These are phyloP conservation scores for Drosophila takahashii DNA, from an alignment of 1,140 invertebrate genomes.

Conservation along the genomic window DNA sequence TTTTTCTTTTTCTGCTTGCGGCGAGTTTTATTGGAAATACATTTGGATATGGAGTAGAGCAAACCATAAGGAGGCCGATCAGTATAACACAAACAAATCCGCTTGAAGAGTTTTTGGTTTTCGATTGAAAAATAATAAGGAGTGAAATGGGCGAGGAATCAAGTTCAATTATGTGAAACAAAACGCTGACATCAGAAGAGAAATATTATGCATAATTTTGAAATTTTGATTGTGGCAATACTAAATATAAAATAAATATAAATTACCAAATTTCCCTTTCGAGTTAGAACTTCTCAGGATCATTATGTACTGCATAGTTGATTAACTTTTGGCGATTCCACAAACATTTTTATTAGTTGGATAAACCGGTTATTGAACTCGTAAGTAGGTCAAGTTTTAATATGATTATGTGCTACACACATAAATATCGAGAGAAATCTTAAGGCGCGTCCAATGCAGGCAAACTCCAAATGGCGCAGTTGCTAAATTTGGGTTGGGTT, in stretches of 20 bases:
- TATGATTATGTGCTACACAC: constrained; percentile 67
- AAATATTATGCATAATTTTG: too few relatives aligned
- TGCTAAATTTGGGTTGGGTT: constrained; percentile 53
- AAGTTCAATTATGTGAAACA: constrained; percentile 12
- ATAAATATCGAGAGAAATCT: constrained; percentile 23
- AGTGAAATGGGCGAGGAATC: background rate
- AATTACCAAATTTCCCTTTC: background rate
- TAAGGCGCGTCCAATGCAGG: constrained; percentile 40
- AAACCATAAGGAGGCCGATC: background rate
- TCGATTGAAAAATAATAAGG: background rate
- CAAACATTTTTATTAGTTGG: constrained; percentile 10
- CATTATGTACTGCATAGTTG: constrained; percentile 31
- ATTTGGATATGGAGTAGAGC: constrained; percentile 13
- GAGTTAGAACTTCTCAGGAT: constrained; percentile 9
- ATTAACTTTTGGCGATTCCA: constrained; percentile 15
- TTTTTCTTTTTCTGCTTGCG: constrained; percentile 15
- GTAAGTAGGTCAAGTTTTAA: constrained; percentile 76
- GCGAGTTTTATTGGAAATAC: constrained; percentile 49
- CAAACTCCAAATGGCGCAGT: constrained; percentile 66
- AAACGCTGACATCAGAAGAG: background rate
- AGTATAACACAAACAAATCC: constrained; percentile 10
- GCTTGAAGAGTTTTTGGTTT: background rate
- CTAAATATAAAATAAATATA: too few relatives aligned
- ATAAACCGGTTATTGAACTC: constrained; percentile 67
- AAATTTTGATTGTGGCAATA: too few relatives aligned